phyloP scores from a whole-genome alignment of 2,888 invertebrate species.

The Napeogenes inachia region DNA sequence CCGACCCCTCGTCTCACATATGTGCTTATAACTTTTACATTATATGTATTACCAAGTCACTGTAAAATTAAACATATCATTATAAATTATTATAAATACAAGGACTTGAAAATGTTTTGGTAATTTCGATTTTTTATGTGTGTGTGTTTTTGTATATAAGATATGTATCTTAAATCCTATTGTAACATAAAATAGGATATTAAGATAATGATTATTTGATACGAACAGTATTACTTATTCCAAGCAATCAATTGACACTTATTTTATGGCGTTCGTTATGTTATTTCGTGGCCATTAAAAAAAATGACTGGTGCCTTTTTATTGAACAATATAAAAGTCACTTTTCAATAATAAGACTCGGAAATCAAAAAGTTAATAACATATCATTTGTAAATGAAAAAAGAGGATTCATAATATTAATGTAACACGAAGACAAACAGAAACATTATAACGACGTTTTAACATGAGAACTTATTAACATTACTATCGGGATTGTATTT shows the following conservation, averaged over 20 bases:
- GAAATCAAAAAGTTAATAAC: background rate
- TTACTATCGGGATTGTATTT: no score
- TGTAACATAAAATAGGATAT: background rate
- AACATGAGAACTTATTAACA: no score
- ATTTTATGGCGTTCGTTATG: background rate
- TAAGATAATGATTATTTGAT: background rate
- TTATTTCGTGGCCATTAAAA: constrained; percentile 9
- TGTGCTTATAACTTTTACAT: constrained; percentile 1
- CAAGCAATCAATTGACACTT: background rate
- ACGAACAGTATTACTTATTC: background rate
- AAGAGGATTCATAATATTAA: background rate
- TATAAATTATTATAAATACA: no score
- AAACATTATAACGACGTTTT: no score
- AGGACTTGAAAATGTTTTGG: no score
- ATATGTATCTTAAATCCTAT: background rate
- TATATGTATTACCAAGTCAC: background rate
- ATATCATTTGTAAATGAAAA: background rate
- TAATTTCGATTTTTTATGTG: background rate
- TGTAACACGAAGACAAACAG: no score
- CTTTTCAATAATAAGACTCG: background rate
- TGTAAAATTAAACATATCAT: no score
- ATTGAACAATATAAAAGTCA: background rate
- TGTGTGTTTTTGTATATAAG: background rate
- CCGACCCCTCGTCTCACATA: background rate
- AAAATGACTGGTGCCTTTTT: constrained; percentile 10